These are phyloP conservation scores for Cydia strobilella DNA, from an alignment of 1,140 invertebrate genomes.

Conservation along the genomic window DNA sequence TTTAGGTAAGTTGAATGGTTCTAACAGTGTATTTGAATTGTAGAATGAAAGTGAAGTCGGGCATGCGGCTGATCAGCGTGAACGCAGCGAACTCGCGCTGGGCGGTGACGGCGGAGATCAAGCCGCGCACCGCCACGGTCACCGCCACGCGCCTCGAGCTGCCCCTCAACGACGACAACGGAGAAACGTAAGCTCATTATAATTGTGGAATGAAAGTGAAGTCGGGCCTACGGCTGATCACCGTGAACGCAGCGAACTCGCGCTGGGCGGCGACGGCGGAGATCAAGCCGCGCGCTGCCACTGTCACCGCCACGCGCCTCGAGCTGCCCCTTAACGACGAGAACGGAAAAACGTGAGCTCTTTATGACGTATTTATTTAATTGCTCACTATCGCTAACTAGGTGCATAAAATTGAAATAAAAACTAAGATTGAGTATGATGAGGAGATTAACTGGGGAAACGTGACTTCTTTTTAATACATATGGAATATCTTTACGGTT, in stretches of 20 bases:
- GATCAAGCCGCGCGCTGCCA: conserved; percentile 90
- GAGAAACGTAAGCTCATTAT: conserved; percentile 37
- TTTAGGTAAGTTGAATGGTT: not conserved
- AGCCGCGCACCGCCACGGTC: conserved; percentile 91
- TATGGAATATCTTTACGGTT: too few species aligned
- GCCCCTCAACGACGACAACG: conserved; percentile 65
- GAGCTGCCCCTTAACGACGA: conserved; percentile 53
- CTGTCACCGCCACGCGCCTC: too few species aligned
- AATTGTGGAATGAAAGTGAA: conserved; percentile 91
- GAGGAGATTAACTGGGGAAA: too few species aligned
- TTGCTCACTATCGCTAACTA: too few species aligned
- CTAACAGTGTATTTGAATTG: conserved; percentile 49
- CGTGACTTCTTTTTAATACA: too few species aligned
- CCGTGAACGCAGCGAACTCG: conserved; percentile 87
- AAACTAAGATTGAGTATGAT: too few species aligned
- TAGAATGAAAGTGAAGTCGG: conserved; percentile 93
- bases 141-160: conserved; percentile 88
- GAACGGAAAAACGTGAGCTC: conserved; percentile 43
- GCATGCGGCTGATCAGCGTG: conserved; percentile 90
- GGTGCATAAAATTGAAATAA: too few species aligned
- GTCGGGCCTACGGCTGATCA: conserved; percentile 90
- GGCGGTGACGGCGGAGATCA: conserved; percentile 91
- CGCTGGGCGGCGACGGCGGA: conserved; percentile 93
- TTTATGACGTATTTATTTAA: conserved; percentile 17
- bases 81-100: conserved; percentile 88